These are phyloP conservation scores for Ammodytes marinus DNA, from an alignment of 2,113 vertebrate genomes.

Conservation along the genomic window DNA sequence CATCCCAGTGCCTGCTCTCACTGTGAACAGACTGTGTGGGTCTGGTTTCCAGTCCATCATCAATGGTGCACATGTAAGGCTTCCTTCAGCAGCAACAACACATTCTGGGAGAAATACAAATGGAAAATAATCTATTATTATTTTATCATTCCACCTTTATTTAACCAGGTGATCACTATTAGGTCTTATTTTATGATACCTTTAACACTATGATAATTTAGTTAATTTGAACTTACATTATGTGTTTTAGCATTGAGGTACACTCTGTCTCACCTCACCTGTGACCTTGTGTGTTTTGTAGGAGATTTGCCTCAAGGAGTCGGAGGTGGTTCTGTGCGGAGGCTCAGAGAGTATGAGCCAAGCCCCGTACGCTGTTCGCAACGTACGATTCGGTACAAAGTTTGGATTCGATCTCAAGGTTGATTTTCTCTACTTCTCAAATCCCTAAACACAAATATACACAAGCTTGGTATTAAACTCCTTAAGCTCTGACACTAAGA, in stretches of 20 bases:
- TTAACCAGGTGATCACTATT: no score
- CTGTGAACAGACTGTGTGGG: slow-evolving; percentile 95
- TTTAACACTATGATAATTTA: not conserved
- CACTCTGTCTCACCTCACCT: not conserved
- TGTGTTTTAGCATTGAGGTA: rapidly evolving
- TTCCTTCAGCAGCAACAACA: not conserved
- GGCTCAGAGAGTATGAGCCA: slow-evolving; percentile 98
- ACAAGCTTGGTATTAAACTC: not conserved
- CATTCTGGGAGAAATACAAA: not conserved
- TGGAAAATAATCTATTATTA: not conserved
- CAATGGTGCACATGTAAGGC: slow-evolving; percentile 91
- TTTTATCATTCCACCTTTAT: not conserved
- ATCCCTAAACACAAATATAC: not conserved
- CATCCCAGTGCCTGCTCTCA: slow-evolving; percentile 89
- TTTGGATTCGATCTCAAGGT: slow-evolving; percentile 94
- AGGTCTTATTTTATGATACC: not conserved
- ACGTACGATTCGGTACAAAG: slow-evolving; percentile 93
- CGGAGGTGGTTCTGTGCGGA: slow-evolving; percentile 94
- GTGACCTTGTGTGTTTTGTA: slow-evolving; percentile 70
- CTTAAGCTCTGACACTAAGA: not conserved
- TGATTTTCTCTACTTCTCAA: not conserved
- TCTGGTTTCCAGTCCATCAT: slow-evolving; percentile 97
- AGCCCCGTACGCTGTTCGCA: slow-evolving; percentile 90
- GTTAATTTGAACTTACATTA: not conserved
- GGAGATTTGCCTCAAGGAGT: slow-evolving; percentile 94